Evolutionary conservation across 2,797 vertebrate genomes (phyloP).

Genomic region (Sebastolobus altivelis): DNA sequence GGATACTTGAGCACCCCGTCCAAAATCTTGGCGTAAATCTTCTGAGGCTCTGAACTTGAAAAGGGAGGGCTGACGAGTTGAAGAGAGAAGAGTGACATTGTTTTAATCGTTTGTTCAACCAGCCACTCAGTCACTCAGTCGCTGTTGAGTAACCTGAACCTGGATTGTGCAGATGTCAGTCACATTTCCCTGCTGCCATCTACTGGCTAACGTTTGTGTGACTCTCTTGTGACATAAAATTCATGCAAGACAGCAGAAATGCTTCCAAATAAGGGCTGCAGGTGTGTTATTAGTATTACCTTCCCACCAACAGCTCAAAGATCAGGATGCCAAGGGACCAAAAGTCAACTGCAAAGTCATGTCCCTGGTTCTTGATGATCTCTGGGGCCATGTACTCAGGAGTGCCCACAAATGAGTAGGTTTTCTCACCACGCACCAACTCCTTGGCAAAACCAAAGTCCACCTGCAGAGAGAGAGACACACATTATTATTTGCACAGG

Average conservation of each 20-base stretch:
- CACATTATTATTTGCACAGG: not conserved
- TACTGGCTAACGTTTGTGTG: constrained; percentile 50
- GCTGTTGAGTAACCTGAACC: not conserved
- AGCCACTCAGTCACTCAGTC: not conserved
- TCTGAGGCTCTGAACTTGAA: constrained; percentile 88
- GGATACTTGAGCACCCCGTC: constrained; percentile 86
- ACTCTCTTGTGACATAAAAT: not conserved
- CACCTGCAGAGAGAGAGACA: constrained; percentile 75
- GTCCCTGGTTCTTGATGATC: constrained; percentile 90
- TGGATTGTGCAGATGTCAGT: constrained; percentile 2
- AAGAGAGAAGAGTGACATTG: constrained; percentile 5
- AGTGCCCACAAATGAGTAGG: constrained; percentile 89
- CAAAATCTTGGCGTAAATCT: constrained; percentile 88
- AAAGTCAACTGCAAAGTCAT: constrained; percentile 89
- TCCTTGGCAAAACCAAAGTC: constrained; percentile 92
- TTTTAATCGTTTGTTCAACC: not conserved
- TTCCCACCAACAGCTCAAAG: constrained; percentile 88
- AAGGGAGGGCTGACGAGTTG: constrained; percentile 83
- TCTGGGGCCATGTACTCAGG: constrained; percentile 90
- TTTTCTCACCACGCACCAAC: constrained; percentile 86
- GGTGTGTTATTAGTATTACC: constrained; percentile 60
- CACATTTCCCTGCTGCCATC: constrained; percentile 71
- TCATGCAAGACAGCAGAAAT: not conserved
- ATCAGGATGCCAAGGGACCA: constrained; percentile 89
- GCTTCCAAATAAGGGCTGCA: not conserved